Base-by-base conservation (phyloP, 2,888 invertebrate species). In the Nomada fabriciana region DNA sequence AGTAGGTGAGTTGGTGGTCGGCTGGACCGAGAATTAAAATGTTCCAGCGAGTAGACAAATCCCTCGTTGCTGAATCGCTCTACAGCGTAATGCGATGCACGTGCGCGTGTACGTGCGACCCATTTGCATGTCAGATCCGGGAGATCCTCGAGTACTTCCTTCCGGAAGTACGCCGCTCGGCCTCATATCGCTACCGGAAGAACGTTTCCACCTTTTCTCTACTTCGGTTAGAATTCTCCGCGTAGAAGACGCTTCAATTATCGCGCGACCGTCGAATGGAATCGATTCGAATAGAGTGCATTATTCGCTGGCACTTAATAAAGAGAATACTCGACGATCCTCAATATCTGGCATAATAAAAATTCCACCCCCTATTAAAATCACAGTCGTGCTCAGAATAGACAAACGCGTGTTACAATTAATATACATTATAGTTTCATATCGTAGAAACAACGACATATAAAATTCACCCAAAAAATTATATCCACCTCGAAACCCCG, bases 1-100 rank as follows among this genome's bases (percentile, higher is more conserved):
- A 65, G 96, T 96, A 84, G 96, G 97, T 97, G 91, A 95, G 88
- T 86, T 7, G 59, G 20, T 2, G 23, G 20, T 13, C 36, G 15
- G 47, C 29, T 50, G 29, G 2, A 43, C 9, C n/a, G 52, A 64
- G 68, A 65, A 76, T 86, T 74, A 86, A 86, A 86, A 86, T 53
- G 64, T 77, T 83, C 71, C 71, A 67, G 36, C 42, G 29, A 69
- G 59, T 60, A 86, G 68, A 83, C 71, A 83, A 85, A 85, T 86
- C 67, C 73, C 47, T 70, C 68, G 60, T 74, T 68, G 47, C 18
- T 55, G 42, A 65, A 72, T 86, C 63, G 80, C 65, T 29, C 5
- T 10, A 2, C 7, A 25, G 23, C 43, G 80, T 67, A 63, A 82
- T 82, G 76, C 82, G 18, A 68, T 4, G 82, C 81, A 82, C 81